Conservation (phyloP, 2,113 vertebrate species). For the Vidua chalybeata region DNA sequence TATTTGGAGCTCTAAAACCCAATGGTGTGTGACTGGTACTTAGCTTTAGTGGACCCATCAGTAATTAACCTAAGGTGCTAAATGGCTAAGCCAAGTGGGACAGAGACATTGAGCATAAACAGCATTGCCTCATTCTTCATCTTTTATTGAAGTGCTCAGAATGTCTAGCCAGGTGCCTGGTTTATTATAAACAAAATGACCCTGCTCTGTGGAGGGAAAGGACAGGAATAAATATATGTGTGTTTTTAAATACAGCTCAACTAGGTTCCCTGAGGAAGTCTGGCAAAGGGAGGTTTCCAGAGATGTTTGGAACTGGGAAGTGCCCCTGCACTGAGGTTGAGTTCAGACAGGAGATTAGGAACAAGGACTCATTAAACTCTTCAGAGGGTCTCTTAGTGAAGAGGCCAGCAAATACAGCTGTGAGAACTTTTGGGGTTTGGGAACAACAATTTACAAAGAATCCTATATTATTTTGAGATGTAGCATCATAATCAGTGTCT, state of each 20-base stretch:
- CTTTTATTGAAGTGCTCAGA: not conserved
- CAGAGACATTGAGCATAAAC: not conserved
- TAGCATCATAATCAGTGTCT: not conserved
- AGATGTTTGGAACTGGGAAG: not conserved
- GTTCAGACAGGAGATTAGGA: not conserved
- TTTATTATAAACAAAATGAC: not conserved
- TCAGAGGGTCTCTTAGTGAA: not conserved
- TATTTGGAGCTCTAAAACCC: not conserved
- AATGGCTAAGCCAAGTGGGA: not conserved
- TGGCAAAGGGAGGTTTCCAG: not conserved
- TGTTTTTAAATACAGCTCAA: not conserved
- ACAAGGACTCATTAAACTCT: not conserved
- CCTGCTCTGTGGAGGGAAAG: not conserved
- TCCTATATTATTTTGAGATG: not conserved
- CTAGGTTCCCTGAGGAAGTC: not conserved
- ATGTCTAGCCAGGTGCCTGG: not conserved
- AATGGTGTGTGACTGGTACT: accelerated
- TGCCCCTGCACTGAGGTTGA: accelerated
- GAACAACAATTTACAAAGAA: not conserved
- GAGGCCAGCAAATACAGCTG: not conserved
- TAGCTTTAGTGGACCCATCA: not conserved
- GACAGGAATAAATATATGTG: not conserved
- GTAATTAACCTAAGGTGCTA: not conserved
- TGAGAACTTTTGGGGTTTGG: not conserved
- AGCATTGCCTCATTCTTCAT: not conserved